Base-by-base conservation (phyloP, 2,113 vertebrate species). In the Neolamprologus brichardi region DNA sequence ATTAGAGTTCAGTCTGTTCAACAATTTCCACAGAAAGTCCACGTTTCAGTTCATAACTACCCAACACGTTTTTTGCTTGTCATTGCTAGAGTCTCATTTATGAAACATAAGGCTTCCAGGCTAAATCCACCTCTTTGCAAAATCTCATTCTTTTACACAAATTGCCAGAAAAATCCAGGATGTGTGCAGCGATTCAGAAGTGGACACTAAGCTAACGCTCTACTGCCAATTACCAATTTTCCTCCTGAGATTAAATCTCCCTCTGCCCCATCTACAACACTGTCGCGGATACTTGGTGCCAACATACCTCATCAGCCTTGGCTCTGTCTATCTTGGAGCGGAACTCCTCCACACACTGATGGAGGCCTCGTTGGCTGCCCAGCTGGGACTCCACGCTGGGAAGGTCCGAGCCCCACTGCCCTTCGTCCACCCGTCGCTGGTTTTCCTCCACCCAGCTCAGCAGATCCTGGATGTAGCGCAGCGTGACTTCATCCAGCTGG, bases 381-480 rank as follows among this genome's bases (percentile, higher is more conserved):
- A 99, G 96, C 86, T 98, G 97, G 0, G 97, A 97, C 95, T 99
- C 98, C 62, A 99, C 98, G 0, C 96, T 97, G 87, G 98, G 98
- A 86, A 99, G 96, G 96, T 99, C 98, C 1, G 95, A 92, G 0
- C 98, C 98, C 98, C 98, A 99, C 91, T 98, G 97, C 0, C 97
- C 97, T 0, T 84, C 18, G 2, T 95, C 96, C 82, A 98, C 86
- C 0, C 97, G 96, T 14, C 95, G 95, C 96, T 99, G 98, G 96
- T 99, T 99, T 94, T 99, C 98, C 87, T 98, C 97, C 89, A 99
- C 97, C 98, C 98, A 99, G 87, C 95, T 96, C 93, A 99, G 95
- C 80, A 99, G 96, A 53, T 98, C 98, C 80, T 97, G 97, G 87
- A 97, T 95, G 94, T 99, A 99, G n/a, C 97, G 96, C 82, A 98